Base-by-base conservation (phyloP, 2,113 vertebrate species). In the Channa argus region DNA sequence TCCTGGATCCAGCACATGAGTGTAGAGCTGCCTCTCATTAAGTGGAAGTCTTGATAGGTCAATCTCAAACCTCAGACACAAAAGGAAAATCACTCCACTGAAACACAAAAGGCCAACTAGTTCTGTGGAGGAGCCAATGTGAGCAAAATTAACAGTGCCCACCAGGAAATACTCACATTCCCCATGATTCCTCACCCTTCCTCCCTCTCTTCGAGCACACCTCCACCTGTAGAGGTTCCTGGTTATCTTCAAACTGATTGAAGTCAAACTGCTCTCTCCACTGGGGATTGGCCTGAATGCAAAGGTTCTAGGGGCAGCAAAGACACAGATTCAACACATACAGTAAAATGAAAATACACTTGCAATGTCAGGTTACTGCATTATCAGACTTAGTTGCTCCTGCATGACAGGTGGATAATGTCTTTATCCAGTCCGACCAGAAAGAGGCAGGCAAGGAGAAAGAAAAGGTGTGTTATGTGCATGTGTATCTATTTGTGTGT, bases 191-290 rank as follows among this genome's bases (percentile, higher is more conserved):
- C 71, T 96, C 95, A 0, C 93, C 92, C 80, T 97, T 99, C 92
- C 95, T 96, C 88, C 95, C 94, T 91, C 95, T 96, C 89, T 97
- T 98, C 88, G 93, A 95, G 93, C 90, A 96, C 77, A 98, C 94
- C 89, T 98, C 97, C 83, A 97, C 95, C 92, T 98, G 95, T 93
- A 99, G 94, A 74, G 95, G 92, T 85, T 96, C 97, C 93, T 95
- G 96, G 90, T 94, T 96, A 92, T 99, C 97, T 90, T 95, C 95
- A 93, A 96, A 98, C 91, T 97, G 96, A 95, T 97, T 97, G 94
- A 99, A 98, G 92, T 99, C 97, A 95, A 99, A 98, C 92, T 93
- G 94, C 92, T 99, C 97, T 92, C 95, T 96, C 98, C 98, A 99
- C 90, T 98, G 97, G 81, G 96, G 98, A 91, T 96, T 98, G 94